Conservation (phyloP, 1,140 invertebrate species). For the Drosophila subobscura region DNA sequence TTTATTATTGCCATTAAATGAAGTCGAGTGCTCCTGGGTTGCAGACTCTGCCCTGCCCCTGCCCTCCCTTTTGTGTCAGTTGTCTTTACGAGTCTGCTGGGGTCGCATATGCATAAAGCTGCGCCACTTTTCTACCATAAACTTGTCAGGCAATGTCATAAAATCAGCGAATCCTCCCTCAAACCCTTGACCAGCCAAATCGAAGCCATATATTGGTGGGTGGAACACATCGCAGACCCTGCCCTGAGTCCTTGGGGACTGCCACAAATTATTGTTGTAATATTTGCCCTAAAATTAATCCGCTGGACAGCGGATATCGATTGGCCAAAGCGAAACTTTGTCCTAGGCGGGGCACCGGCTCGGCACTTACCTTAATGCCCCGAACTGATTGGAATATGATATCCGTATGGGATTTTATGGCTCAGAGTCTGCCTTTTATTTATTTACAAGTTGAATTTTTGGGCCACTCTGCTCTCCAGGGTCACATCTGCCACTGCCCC, state of each 20-base stretch:
- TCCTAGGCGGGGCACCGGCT: neutral
- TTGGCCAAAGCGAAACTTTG: neutral
- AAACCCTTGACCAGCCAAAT: conserved; percentile 12
- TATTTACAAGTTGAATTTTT: conserved; percentile 53
- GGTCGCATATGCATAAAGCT: conserved; percentile 35
- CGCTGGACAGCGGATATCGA: conserved; percentile 42
- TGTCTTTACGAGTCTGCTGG: conserved; percentile 68
- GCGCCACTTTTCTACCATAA: conserved; percentile 52
- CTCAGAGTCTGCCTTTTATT: conserved; percentile 27
- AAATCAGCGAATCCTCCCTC: conserved; percentile 29
- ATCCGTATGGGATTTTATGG: conserved; percentile 63
- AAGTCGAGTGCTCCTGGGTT: conserved; percentile 1
- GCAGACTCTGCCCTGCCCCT: neutral
- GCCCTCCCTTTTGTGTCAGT: conserved; percentile 40
- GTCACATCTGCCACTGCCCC: neutral
- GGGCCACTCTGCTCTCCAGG: conserved; percentile 23
- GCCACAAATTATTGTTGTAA: conserved; percentile 42
- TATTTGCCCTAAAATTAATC: conserved; percentile 40
- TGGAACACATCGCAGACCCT: too few relatives aligned
- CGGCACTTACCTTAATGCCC: conserved; percentile 79
- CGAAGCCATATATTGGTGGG: neutral
- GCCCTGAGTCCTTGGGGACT: conserved; percentile 12
- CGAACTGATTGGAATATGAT: conserved; percentile 82
- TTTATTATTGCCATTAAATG: conserved; percentile 77
- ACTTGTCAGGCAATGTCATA: conserved; percentile 75